Base-by-base conservation (phyloP, 1,140 invertebrate genomes). In the Tenebrio molitor region DNA sequence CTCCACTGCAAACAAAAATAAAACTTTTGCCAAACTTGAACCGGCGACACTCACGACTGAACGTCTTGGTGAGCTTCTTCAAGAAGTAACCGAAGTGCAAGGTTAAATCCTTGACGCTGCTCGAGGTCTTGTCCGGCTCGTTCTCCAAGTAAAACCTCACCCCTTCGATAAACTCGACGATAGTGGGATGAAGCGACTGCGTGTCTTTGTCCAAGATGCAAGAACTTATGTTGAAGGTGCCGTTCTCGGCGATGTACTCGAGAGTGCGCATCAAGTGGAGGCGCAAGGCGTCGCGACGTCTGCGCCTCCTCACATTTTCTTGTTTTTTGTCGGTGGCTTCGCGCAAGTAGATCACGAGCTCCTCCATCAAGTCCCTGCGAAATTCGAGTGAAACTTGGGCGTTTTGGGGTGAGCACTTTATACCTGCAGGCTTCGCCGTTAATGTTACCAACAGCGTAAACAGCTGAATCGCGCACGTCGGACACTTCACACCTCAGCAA, bases 301-400 rank as follows among this genome's bases (percentile, higher is more conserved):
- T 85, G 15, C 97, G 84, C 36, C 97, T 87, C 29, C 96, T 85
- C 87, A 99, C 94, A 80, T 97, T 99, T 83, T 99, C 98, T 83
- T 98, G 94, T 82, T 99, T 99, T 17, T 95, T 89, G 83, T 99
- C 98, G n/a, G 98, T 93, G 0, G 97, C 95, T 84, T 99, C 98
- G 21, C 97, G 90, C 58, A 99, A 92, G 73, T 95, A 92, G 1
- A 92, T 89, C 6, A 95, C 88, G 15, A 99, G 81, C 84, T 99
- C 98, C 80, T 99, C 97, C 89, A 99, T 94, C 34, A 99, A 85
- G 85, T 99, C 96, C 81, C 96, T 98, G 80, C 16, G 81, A 78
- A 71, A 29, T 29, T 29, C 25, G 8, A 29, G 8, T 29, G 19
- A 78, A 69, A 50, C 8, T 44, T 44, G 16, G 15, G n/a, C n/a